Base-by-base conservation (phyloP, 2,888 invertebrate genomes). In the Mantis religiosa region DNA sequence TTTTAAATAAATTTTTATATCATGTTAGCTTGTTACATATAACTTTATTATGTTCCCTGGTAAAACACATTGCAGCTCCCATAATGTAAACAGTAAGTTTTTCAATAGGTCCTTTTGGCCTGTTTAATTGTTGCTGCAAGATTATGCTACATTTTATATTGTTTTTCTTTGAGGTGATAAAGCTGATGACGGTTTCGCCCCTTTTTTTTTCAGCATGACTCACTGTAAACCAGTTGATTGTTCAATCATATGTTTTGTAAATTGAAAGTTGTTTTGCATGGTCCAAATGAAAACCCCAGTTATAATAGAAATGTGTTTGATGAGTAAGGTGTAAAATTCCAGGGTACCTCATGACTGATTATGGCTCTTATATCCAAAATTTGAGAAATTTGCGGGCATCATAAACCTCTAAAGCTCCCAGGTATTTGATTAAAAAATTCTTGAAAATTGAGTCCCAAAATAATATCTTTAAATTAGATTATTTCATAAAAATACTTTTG, bases 191-290 rank as follows among this genome's bases (percentile, higher is more conserved):
- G 82, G 83, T 87, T 82, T 41, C 87, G n/a, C 41, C 41, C 2
- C 0, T 34, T 12, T 71, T 34, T 41, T 30, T 30, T 9, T n/a
- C 47, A 88, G 28, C 28, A 54, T 30, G 27, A 88, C n/a, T 83
- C 30, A 84, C 25, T 54, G 28, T 54, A 28, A 88, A 84, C 71
- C 71, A 84, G 30, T 88, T 84, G 83, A 30, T 9, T 83, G 27
- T 88, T 88, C 71, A 84, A 54, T 71, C 28, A 54, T 88, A 84
- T 88, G 88, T 84, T 84, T 84, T 83, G 30, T 84, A 84, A 83
- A 47, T 84, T 88, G 84, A 84, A 83, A 84, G 41, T 87, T 87
- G 83, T 83, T 87, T 87, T 87, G 87, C 83, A 87, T 83, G 28
- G 82, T 82, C 83, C 83, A 41, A 87, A 82, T 87, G 34, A 82